A percentile compares a stretch with the other conserved stretches of the same genome.
Conservation (phyloP, 2,888 invertebrate species). For the Yponomeuta sedellus region DNA sequence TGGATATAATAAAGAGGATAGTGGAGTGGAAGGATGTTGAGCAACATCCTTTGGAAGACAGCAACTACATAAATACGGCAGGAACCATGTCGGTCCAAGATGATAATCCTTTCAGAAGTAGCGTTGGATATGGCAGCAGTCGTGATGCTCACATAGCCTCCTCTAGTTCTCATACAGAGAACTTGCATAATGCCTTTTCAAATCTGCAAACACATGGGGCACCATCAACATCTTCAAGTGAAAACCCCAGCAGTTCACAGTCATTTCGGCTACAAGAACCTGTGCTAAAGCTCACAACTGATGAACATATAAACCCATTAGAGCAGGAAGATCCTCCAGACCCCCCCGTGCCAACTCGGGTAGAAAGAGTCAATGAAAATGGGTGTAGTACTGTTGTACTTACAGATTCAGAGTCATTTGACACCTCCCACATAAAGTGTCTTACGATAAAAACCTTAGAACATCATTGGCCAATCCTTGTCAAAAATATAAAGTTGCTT, state of each 20-base stretch:
- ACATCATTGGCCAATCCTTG: constrained; percentile 89
- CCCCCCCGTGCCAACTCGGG: constrained; percentile 44
- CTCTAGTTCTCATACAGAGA: constrained; percentile 50
- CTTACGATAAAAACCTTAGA: constrained; percentile 90
- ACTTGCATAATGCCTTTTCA: constrained; percentile 64
- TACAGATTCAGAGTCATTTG: constrained; percentile 88
- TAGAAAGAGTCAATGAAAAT: constrained; percentile 63
- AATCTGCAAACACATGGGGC: constrained; percentile 61
- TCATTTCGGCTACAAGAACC: constrained; percentile 61
- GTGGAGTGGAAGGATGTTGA: constrained; percentile 92
- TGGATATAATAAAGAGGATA: constrained; percentile 90
- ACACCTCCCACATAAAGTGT: constrained; percentile 91
- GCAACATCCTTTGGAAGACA: constrained; percentile 87
- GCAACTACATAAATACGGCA: constrained; percentile 61
- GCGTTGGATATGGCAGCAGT: constrained; percentile 44
- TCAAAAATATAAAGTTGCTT: constrained; percentile 80
- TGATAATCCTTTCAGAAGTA: constrained; percentile 64
- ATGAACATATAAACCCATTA: constrained; percentile 38
- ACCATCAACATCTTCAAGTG: constrained; percentile 53
- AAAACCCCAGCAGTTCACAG: constrained; percentile 35
- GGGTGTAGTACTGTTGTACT: constrained; percentile 79
- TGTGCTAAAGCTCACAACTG: constrained; percentile 52
- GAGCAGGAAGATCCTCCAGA: constrained; percentile 51
- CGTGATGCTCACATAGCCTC: constrained; percentile 32
- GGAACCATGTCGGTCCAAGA: constrained; percentile 57